Percentiles rank a stretch among this genome's conserved stretches.
Conservation (phyloP, 92 coral and sea anemone species). For the Muricea muricata region DNA sequence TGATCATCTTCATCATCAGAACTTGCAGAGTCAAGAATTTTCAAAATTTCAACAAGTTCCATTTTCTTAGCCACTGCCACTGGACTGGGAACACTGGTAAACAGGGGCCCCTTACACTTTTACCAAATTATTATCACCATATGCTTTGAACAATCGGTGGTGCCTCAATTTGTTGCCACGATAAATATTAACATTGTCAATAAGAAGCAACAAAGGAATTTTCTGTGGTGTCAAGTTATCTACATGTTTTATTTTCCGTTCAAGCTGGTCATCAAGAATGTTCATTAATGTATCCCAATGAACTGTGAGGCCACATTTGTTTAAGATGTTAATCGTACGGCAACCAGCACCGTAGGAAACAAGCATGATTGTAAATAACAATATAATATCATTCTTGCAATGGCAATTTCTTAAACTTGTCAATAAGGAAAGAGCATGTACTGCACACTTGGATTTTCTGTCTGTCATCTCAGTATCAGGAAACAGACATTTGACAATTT, state of each 20-base stretch:
- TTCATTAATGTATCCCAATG: conserved; percentile 50
- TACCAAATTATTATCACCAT: conserved; percentile 28
- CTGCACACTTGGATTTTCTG: conserved; percentile 37
- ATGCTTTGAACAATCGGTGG: conserved; percentile 40
- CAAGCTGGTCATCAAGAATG: conserved; percentile 14
- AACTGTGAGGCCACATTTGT: conserved; percentile 36
- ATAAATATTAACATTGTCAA: conserved; percentile 65
- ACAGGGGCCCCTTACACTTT: too few species aligned
- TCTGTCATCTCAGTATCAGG: conserved; percentile 25
- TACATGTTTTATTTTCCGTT: neutral
- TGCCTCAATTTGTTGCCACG: conserved; percentile 60
- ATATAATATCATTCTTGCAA: conserved; percentile 29
- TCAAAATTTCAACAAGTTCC: conserved; percentile 53
- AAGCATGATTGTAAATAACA: conserved; percentile 40
- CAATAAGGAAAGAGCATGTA: conserved; percentile 34
- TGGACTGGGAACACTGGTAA: conserved; percentile 56
- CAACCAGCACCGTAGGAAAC: too few species aligned
- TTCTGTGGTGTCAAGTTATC: conserved; percentile 38
- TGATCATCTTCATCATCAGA: conserved; percentile 49
- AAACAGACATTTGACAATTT: conserved; percentile 48
- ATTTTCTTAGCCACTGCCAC: conserved; percentile 52
- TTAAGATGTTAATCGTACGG: conserved; percentile 48
- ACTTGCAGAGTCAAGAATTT: conserved; percentile 34
- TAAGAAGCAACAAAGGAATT: conserved; percentile 39
- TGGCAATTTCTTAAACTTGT: conserved; percentile 35